Evolutionary conservation across 1,140 invertebrate species (phyloP).

Genomic region (Adoxophyes honmai): DNA sequence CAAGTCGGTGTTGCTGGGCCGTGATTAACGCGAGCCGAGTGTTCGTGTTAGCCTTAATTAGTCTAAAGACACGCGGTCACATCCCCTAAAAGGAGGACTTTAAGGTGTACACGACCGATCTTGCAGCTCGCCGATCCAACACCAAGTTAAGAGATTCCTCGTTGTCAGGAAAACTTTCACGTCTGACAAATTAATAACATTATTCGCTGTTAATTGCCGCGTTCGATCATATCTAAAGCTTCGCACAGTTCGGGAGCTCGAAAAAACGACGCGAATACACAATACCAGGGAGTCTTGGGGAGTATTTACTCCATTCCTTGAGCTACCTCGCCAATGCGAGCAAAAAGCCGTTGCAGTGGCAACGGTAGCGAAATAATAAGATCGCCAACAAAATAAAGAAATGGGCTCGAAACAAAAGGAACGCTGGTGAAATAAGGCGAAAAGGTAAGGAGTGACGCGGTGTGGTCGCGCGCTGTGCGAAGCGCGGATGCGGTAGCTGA

Average conservation of each 20-base stretch:
- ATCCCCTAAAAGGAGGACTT: conserved; percentile 64
- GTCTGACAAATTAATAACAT: conserved; percentile 34
- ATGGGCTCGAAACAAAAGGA: conserved; percentile 69
- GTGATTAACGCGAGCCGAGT: conserved; percentile 62
- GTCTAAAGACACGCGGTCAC: conserved; percentile 57
- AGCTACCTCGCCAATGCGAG: conserved; percentile 52
- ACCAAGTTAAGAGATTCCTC: conserved; percentile 31
- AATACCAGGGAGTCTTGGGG: conserved; percentile 54
- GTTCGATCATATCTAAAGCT: too few relatives aligned
- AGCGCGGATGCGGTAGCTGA: conserved; percentile 38
- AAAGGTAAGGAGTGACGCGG: conserved; percentile 72
- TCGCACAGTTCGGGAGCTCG: too few relatives aligned
- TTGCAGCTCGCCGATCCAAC: conserved; percentile 37
- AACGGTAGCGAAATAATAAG: conserved; percentile 76
- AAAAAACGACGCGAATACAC: conserved; percentile 58
- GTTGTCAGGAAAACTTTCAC: too few relatives aligned
- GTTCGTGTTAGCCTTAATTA: conserved; percentile 71
- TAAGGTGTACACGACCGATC: conserved; percentile 27
- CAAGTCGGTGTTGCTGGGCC: conserved; percentile 53
- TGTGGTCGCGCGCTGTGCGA: conserved; percentile 51
- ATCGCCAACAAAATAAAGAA: conserved; percentile 75
- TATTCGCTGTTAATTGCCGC: conserved; percentile 36
- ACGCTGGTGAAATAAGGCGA: conserved; percentile 71
- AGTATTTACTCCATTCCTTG: conserved; percentile 70
- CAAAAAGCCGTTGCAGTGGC: conserved; percentile 60